Conservation (phyloP, 30 jellyfish, hydroid and myxozoan genomes). For the Turritopsis rubra region DNA sequence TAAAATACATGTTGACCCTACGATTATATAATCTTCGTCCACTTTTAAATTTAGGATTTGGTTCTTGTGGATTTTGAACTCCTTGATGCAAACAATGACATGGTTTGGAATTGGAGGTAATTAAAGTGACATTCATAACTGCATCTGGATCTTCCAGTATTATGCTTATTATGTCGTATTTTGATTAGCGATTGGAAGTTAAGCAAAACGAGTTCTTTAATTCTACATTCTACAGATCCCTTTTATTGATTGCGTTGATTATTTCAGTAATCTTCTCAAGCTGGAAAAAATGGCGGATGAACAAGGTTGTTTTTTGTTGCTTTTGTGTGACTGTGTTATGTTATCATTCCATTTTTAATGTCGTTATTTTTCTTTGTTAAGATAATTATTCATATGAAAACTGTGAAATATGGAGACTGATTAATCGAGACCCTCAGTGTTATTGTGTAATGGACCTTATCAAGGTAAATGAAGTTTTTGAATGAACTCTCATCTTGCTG, state of each 20-base stretch:
- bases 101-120: constrained; percentile 17
- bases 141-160: too few species aligned
- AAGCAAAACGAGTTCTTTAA: neutral
- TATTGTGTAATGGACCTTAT: neutral
- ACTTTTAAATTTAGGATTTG: neutral
- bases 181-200: too few species aligned
- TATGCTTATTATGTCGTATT: too few species aligned
- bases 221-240: neutral
- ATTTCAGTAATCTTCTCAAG: neutral
- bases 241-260: neutral
- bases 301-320: neutral
- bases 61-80: neutral
- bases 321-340: neutral
- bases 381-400: constrained; percentile 3
- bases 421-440: neutral
- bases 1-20: too few species aligned
- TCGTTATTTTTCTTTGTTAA: neutral
- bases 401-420: constrained; percentile 4
- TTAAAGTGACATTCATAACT: too few species aligned
- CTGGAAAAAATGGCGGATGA: neutral
- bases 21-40: neutral
- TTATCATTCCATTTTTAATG: neutral
- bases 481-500: neutral
- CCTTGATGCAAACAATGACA: constrained; percentile 2
- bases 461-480: constrained; percentile 1